Base-by-base conservation (phyloP, 2,888 invertebrate species). In the Synanthedon myopaeformis region DNA sequence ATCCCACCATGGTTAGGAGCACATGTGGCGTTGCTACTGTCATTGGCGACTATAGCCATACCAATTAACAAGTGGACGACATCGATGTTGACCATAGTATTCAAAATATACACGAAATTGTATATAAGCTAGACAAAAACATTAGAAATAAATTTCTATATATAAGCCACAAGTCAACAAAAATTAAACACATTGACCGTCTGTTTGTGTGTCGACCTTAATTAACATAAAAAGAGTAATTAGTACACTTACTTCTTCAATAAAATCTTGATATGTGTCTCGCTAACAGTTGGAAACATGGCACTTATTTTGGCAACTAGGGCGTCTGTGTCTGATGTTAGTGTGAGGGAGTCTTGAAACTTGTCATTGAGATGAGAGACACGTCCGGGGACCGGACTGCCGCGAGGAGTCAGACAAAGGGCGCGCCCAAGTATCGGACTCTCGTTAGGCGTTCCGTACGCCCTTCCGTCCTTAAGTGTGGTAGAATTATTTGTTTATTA, bases 211-310 rank as follows among this genome's bases (percentile, higher is more conserved):
- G 19, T 23, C 19, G 4, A 5, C 23, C 23, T 23, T 23, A 23
- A 23, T 23, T 23, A 23, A 23, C 5, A 1, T 14, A 4, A 6
- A 51, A 45, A 17, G 8, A 42, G 3, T 19, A 19, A 49, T 8
- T 10, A 19, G 49, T 14, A n/a, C 35, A 89, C 93, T 93, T 90
- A 96, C 96, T 96, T 96, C 79, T 95, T 95, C 53, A 96, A 80
- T 61, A 96, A 88, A 62, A 96, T 89, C 66, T 94, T 92, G 70
- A 96, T 96, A 72, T 96, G 96, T 28, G 93, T 93, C 69, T 96
- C 96, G 57, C 93, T 92, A 53, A 96, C 96, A 6, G 96, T 96
- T 2, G 96, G 96, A 74, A 97, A 96, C 92, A 96, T 93, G 51
- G 94, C 92, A 66, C 93, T 92, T 64, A 96, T 94, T 79, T 94